Evolutionary conservation across 2,797 vertebrate genomes (phyloP).

Genomic region (Anabacerthia variegaticeps): DNA sequence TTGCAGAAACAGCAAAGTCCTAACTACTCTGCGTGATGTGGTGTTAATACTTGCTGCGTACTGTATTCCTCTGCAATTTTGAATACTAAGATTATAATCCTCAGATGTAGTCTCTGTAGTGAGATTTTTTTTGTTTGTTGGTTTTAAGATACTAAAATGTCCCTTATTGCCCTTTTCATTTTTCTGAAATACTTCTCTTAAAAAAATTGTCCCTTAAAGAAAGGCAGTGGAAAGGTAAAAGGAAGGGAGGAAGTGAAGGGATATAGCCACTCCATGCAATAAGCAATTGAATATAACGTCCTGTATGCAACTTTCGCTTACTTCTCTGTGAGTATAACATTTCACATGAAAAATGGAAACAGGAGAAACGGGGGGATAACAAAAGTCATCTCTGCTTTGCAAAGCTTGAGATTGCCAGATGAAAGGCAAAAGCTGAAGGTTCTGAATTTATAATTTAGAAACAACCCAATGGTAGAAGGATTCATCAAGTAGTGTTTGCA

Average conservation of each 20-base stretch:
- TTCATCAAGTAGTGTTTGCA: background rate
- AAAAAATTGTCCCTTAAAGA: background rate
- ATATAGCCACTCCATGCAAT: background rate
- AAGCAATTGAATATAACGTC: background rate
- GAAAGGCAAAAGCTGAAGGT: background rate
- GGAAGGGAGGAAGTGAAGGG: background rate
- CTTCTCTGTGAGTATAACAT: background rate
- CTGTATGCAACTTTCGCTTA: background rate
- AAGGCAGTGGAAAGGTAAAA: background rate
- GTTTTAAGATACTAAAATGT: background rate
- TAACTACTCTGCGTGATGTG: background rate
- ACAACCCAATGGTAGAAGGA: background rate
- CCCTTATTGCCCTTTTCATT: too few relatives aligned
- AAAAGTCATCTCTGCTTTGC: background rate
- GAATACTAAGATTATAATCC: background rate
- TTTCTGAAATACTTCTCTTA: background rate
- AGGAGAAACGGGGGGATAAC: background rate
- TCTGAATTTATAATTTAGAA: conserved; percentile 1
- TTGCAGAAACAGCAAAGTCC: background rate
- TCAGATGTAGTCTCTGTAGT: background rate
- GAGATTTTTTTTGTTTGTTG: background rate
- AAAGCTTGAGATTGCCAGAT: background rate
- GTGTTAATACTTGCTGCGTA: background rate
- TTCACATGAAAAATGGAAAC: background rate
- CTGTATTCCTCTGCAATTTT: background rate